These are phyloP conservation scores for Epinotia brunnichana DNA, from an alignment of 2,888 invertebrate genomes.

Conservation along the genomic window DNA sequence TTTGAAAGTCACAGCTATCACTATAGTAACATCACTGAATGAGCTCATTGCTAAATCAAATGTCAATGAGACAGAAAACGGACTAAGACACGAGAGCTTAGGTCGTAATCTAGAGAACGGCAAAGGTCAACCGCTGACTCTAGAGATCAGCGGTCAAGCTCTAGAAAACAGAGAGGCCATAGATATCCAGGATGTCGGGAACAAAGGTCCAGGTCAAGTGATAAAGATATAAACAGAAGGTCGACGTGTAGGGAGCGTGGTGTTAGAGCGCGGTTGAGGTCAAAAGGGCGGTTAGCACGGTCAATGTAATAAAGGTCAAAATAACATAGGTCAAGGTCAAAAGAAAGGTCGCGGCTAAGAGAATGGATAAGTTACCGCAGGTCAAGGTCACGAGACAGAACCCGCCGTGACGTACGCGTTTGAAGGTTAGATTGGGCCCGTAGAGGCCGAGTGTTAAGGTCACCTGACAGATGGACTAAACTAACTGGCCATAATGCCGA, in stretches of 20 bases:
- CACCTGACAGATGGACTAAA: background rate
- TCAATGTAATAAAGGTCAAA: background rate
- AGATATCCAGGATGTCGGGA: background rate
- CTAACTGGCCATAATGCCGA: conserved; percentile 5
- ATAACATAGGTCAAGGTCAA: background rate
- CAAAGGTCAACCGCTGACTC: too few relatives aligned
- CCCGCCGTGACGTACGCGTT: too few relatives aligned
- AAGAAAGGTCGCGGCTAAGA: background rate
- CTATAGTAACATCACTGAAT: conserved; percentile 14
- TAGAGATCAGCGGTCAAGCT: background rate
- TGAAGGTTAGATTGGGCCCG: background rate
- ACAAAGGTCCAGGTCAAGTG: background rate
- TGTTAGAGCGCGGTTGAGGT: background rate
- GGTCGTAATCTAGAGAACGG: background rate
- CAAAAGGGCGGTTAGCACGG: background rate
- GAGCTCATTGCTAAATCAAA: conserved; percentile 16
- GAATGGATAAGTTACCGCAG: background rate
- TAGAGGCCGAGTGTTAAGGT: too few relatives aligned
- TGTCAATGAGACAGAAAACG: background rate
- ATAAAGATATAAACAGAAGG: background rate
- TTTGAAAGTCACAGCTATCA: conserved; percentile 31
- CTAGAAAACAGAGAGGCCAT: too few relatives aligned
- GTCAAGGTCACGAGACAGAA: conserved; percentile 6
- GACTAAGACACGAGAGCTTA: background rate
- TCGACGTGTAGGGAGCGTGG: background rate